phyloP scores from a whole-genome alignment of 2,797 vertebrate genomes.

The Orestias chungarensis region DNA sequence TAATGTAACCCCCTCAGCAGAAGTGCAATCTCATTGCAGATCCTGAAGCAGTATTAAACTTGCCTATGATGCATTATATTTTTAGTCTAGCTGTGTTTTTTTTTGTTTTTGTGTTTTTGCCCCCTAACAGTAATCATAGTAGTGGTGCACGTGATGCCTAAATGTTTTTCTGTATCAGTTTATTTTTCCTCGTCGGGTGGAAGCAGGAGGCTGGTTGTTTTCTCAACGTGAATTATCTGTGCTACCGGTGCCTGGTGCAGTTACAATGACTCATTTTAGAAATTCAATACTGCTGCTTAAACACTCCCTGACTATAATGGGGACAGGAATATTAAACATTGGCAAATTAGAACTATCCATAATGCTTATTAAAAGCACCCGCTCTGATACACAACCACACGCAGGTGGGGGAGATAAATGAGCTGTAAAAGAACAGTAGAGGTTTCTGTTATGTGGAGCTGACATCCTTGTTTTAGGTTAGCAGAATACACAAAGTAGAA shows the following conservation, averaged over 20 bases:
- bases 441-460: slow-evolving; percentile 51
- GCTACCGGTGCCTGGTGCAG: slow-evolving; percentile 58
- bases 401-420: not conserved
- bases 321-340: slow-evolving; percentile 73
- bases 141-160: slow-evolving; percentile 34
- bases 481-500: slow-evolving; percentile 59
- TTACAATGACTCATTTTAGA: slow-evolving; percentile 69
- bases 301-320: slow-evolving; percentile 70
- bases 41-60: slow-evolving; percentile 14
- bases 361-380: slow-evolving; percentile 74
- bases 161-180: slow-evolving; percentile 46
- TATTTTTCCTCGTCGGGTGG: slow-evolving; percentile 49
- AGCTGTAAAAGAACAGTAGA: slow-evolving; percentile 47
- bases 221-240: slow-evolving; percentile 70
- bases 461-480: slow-evolving; percentile 68
- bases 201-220: slow-evolving; percentile 46
- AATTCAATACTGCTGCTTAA: slow-evolving; percentile 75
- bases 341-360: slow-evolving; percentile 79
- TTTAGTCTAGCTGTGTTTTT: slow-evolving; percentile 16
- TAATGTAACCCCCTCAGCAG: slow-evolving; percentile 16
- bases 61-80: slow-evolving; percentile 6
- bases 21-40: slow-evolving; percentile 3
- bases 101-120: slow-evolving; percentile 3
- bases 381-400: slow-evolving; percentile 20
- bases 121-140: slow-evolving; percentile 36